Evolutionary conservation across 2,113 vertebrate species (phyloP).

Genomic region (Phalacrocorax carbo): DNA sequence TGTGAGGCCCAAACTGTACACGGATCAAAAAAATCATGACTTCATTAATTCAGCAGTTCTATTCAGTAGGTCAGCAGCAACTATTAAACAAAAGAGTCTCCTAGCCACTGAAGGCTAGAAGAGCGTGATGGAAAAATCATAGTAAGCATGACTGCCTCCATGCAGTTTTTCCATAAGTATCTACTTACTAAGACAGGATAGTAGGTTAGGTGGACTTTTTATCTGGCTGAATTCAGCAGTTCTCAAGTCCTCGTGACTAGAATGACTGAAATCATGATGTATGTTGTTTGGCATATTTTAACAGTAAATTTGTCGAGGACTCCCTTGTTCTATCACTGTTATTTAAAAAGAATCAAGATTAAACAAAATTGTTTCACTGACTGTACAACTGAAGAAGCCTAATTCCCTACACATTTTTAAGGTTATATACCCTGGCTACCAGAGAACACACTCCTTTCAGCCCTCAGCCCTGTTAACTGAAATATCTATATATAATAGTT

Average conservation of each 20-base stretch:
- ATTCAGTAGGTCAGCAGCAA: constrained; percentile 19
- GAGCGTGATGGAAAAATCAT: background rate
- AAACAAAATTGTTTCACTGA: background rate
- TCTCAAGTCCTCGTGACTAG: background rate
- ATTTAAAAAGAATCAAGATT: background rate
- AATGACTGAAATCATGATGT: background rate
- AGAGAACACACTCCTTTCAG: background rate
- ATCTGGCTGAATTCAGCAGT: background rate
- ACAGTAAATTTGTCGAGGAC: background rate
- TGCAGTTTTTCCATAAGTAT: background rate
- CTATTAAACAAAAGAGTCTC: background rate
- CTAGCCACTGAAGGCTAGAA: background rate
- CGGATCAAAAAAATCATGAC: background rate
- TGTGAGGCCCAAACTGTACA: background rate
- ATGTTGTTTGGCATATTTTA: background rate
- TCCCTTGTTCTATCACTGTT: background rate
- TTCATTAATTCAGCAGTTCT: constrained; percentile 8
- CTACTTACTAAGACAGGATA: background rate
- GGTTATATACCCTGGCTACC: background rate
- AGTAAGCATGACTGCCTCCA: background rate
- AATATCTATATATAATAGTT: background rate
- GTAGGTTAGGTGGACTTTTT: background rate
- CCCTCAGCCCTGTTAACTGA: background rate
- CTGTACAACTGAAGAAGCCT: background rate
- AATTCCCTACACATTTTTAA: background rate